Base-by-base conservation (phyloP, 2,888 invertebrate species). In the Hecatera dysodea region DNA sequence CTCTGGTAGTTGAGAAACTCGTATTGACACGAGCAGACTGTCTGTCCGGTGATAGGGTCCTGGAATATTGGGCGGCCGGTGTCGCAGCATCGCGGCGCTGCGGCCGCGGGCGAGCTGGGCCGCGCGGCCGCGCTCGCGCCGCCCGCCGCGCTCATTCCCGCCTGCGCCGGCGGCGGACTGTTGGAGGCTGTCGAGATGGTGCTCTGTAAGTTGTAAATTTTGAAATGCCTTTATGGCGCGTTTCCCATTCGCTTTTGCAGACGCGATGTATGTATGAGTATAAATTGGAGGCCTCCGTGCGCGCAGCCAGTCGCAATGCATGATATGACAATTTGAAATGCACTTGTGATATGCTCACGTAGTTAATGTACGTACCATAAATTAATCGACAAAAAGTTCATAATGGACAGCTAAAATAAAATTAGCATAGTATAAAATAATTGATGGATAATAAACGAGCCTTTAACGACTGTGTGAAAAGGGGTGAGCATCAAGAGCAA, bases 31-130 rank as follows among this genome's bases (percentile, higher is more conserved):
- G 98, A 98, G 96, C 98, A 98, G 80, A 98, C 97, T 69, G 98
- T 98, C 94, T 98, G 98, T 67, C 98, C 98, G 85, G 98, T 98
- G 85, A 98, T 97, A 56, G 98, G 98, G 94, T 98, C 98, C 91
- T 98, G 98, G 96, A 98, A 98, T 92, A 99, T 97, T 81, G 98
- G 98, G 89, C 99, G 97, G 83, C 99, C 99, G 83, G 98, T 98
- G 96, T 99, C 98, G 96, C 99, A 98, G 96, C 99, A 98, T 88
- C 98, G 95, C 78, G 96, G 95, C 83, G 97, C 96, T 69, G 97
- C 92, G 74, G 96, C 94, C 67, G 96, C 92, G 57, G 96, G 94
- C 79, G 96, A 94, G 90, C 96, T 92, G 66, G 97, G 93, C 72
- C 96, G 93, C 67, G 96, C 95, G 77, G 96, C 86, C 92, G 96